A percentile compares a stretch with the other conserved stretches of the same genome.
phyloP scores from a whole-genome alignment of 2,888 invertebrate genomes.

The Meteorus colon region DNA sequence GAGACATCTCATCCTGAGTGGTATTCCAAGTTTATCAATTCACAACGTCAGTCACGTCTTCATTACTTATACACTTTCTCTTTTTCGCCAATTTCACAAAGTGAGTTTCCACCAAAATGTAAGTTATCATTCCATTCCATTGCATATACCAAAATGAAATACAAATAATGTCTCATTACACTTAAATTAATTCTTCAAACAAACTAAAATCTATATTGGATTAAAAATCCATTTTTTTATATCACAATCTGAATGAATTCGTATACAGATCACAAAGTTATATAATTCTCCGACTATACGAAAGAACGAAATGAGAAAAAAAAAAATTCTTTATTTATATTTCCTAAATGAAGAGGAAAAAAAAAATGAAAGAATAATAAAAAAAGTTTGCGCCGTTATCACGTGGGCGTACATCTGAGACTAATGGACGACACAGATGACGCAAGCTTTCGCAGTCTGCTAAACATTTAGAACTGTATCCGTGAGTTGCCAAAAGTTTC shows the following conservation, averaged over 20 bases:
- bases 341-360: slow-evolving; percentile 1
- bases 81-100: background rate
- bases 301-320: background rate
- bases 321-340: background rate
- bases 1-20: slow-evolving; percentile 40
- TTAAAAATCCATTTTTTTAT: too few relatives aligned
- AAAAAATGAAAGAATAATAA: background rate
- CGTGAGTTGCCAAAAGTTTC: slow-evolving; percentile 7
- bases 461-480: slow-evolving; percentile 1
- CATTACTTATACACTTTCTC: slow-evolving; percentile 16
- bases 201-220: too few relatives aligned
- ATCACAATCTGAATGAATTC: too few relatives aligned
- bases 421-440: slow-evolving; percentile 1
- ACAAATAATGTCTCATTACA: background rate
- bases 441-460: slow-evolving; percentile 16
- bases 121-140: background rate
- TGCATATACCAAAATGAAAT: background rate
- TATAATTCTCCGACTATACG: background rate
- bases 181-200: too few relatives aligned
- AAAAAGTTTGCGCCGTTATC: background rate
- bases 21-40: slow-evolving; percentile 29
- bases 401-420: background rate
- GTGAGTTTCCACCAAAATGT: background rate
- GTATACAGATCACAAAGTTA: background rate
- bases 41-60: slow-evolving; percentile 13